Conservation (phyloP, 2,797 vertebrate genomes). For the Nyctalus aviator region DNA sequence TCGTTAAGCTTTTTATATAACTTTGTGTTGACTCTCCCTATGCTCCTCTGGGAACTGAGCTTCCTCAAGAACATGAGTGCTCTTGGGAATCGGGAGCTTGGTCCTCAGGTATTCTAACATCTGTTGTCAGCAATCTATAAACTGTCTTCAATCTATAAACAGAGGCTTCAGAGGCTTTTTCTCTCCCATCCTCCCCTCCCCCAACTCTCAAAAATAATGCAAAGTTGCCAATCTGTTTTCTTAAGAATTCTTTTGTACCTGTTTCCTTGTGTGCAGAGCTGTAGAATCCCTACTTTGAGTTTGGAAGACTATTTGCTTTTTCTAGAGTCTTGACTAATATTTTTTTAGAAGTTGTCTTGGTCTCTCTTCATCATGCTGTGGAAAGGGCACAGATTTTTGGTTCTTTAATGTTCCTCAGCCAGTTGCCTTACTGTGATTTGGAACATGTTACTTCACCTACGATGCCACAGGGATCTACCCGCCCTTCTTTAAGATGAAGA, state of each 20-base stretch:
- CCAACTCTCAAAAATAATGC: constrained; percentile 7
- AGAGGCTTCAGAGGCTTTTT: neutral
- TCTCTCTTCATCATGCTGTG: neutral
- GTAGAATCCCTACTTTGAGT: constrained; percentile 7
- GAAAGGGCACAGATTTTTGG: constrained; percentile 3
- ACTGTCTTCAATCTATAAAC: neutral
- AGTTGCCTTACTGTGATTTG: constrained; percentile 56
- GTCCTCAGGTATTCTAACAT: neutral
- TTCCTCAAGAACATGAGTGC: neutral
- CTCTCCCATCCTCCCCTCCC: no score
- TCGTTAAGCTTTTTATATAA: constrained; percentile 8
- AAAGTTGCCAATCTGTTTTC: neutral
- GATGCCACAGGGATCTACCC: neutral
- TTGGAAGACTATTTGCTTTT: constrained; percentile 43
- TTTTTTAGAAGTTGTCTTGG: neutral
- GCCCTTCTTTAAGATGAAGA: constrained; percentile 5
- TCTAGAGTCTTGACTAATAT: constrained; percentile 39
- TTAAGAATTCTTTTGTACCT: neutral
- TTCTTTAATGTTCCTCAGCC: constrained; percentile 18
- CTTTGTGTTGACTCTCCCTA: neutral
- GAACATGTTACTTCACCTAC: neutral
- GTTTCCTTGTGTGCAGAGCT: constrained; percentile 12
- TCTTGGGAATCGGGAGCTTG: neutral
- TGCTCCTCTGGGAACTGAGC: constrained; percentile 33
- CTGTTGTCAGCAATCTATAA: constrained; percentile 12